Percentiles rank a stretch among this genome's conserved stretches.
Evolutionary conservation across 2,888 invertebrate genomes (phyloP).

Genomic region (Falcaria lacertinaria): DNA sequence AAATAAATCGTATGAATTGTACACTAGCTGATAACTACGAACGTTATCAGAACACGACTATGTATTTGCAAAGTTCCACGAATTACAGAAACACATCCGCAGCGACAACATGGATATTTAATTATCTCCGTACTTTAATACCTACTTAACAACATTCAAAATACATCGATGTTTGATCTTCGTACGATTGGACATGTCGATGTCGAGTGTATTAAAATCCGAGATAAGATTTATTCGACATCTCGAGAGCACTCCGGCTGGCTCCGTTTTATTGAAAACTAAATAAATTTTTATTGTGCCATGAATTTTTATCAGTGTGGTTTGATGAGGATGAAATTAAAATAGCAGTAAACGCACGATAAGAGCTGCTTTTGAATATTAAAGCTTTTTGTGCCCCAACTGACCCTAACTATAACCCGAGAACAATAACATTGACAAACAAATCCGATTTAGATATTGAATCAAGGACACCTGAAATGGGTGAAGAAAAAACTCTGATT

Average conservation of each 20-base stretch:
- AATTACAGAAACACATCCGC: slow-evolving; percentile 9
- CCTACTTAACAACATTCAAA: neutral
- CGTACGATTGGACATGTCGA: slow-evolving; percentile 10
- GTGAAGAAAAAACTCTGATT: slow-evolving; percentile 62
- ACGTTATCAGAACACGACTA: slow-evolving; percentile 20
- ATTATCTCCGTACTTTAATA: neutral
- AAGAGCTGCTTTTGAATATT: slow-evolving; percentile 55
- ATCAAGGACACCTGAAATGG: slow-evolving; percentile 72
- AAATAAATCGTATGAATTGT: neutral
- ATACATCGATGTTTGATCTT: slow-evolving; percentile 1
- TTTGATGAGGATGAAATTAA: slow-evolving; percentile 49
- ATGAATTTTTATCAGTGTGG: slow-evolving; percentile 57
- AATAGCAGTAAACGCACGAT: slow-evolving; percentile 54
- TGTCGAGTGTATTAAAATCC: slow-evolving; percentile 10
- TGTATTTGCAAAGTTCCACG: slow-evolving; percentile 33
- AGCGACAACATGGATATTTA: neutral
- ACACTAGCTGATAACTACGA: neutral
- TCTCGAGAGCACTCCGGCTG: slow-evolving; percentile 5
- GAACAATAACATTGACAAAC: slow-evolving; percentile 61
- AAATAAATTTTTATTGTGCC: slow-evolving; percentile 48
- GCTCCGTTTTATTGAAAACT: slow-evolving; percentile 24
- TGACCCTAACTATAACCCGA: slow-evolving; percentile 57
- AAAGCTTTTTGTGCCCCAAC: slow-evolving; percentile 40
- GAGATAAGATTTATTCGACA: slow-evolving; percentile 14
- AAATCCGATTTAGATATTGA: slow-evolving; percentile 63